phyloP scores from a whole-genome alignment of 2,797 vertebrate genomes.

The Moxostoma hubbsi region DNA sequence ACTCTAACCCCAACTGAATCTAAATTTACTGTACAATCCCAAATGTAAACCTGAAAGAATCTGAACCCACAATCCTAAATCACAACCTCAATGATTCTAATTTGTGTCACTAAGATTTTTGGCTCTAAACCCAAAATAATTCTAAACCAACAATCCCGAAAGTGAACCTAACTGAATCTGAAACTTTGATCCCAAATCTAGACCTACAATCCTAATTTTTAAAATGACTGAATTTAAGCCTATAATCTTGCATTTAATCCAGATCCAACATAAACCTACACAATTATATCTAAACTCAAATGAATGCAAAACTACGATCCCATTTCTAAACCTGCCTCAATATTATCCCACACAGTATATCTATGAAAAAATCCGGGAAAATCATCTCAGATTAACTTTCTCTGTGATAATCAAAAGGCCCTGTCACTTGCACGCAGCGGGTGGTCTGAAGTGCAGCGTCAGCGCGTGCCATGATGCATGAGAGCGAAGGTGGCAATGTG shows the following conservation, averaged over 20 bases:
- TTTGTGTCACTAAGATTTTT: neutral
- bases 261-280: too few species aligned
- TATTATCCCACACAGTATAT: too few species aligned
- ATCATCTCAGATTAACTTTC: neutral
- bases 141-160: neutral
- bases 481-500: conserved; percentile 60
- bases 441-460: conserved; percentile 52
- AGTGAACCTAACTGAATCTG: neutral
- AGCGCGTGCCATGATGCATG: conserved; percentile 58
- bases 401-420: conserved; percentile 8
- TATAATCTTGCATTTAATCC: too few species aligned
- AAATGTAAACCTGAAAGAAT: neutral
- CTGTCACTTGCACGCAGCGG: neutral
- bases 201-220: neutral
- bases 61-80: neutral
- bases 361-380: neutral
- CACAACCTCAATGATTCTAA: neutral
- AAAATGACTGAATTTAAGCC: neutral
- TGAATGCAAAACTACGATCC: too few species aligned
- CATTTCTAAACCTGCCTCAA: neutral
- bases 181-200: conserved; percentile 2
- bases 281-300: too few species aligned
- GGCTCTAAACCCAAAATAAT: neutral
- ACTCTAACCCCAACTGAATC: neutral
- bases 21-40: too few species aligned